Conservation (phyloP, 2,888 invertebrate species). For the Latheticus oryzae region DNA sequence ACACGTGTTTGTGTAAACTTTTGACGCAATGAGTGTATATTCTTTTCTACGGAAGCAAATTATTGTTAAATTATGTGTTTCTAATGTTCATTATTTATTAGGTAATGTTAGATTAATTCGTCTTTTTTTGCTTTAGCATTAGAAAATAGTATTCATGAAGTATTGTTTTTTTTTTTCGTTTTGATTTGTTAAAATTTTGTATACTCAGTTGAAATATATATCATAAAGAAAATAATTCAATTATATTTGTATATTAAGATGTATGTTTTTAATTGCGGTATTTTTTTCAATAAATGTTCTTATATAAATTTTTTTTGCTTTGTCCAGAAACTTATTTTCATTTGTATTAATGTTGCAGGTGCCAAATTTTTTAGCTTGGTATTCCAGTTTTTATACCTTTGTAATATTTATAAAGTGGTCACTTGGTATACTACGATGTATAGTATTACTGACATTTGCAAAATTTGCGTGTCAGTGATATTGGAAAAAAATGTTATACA, state of each 20-base stretch:
- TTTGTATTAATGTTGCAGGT: constrained; percentile 42
- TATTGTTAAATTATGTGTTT: constrained; percentile 22
- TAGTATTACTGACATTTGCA: constrained; percentile 39
- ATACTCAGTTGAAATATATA: constrained; percentile 35
- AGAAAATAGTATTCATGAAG: constrained; percentile 9
- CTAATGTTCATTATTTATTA: constrained; percentile 11
- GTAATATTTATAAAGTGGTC: constrained; percentile 43
- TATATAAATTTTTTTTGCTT: constrained; percentile 47
- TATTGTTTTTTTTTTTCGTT: constrained; percentile 28
- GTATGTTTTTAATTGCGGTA: constrained; percentile 57
- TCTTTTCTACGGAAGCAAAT: constrained; percentile 26
- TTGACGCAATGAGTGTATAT: constrained; percentile 18
- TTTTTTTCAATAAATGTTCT: constrained; percentile 58
- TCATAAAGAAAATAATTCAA: constrained; percentile 42
- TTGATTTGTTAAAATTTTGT: constrained; percentile 25
- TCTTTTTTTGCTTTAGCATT: constrained; percentile 21
- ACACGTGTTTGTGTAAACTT: constrained; percentile 31
- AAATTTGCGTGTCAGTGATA: constrained; percentile 35
- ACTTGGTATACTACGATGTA: constrained; percentile 40
- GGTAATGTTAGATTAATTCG: constrained; percentile 16
- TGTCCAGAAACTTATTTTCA: constrained; percentile 21
- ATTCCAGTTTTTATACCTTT: constrained; percentile 46
- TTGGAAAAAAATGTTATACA: constrained; percentile 38
- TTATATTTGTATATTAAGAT: constrained; percentile 54
- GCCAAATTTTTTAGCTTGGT: constrained; percentile 46